Evolutionary conservation across 1,140 invertebrate species (phyloP).

Genomic region (Microplitis demolitor): DNA sequence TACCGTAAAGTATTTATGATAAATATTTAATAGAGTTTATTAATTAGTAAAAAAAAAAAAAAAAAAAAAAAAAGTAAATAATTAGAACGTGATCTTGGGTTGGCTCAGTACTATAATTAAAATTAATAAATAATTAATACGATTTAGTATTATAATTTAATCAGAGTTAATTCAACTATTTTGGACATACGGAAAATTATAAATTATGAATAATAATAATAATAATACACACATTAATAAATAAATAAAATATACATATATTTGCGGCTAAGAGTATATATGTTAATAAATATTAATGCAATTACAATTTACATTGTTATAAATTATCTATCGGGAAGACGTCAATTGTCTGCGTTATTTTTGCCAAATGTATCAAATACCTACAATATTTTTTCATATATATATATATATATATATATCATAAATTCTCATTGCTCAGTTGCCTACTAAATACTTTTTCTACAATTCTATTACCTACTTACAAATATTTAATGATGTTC

Average conservation of each 20-base stretch:
- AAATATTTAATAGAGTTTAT: background rate
- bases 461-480: too few relatives aligned
- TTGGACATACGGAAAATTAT: slow-evolving; percentile 40
- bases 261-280: slow-evolving; percentile 57
- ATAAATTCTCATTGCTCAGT: too few relatives aligned
- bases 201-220: slow-evolving; percentile 29
- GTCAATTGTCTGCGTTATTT: too few relatives aligned
- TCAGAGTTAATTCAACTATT: slow-evolving; percentile 56
- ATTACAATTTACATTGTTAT: slow-evolving; percentile 62
- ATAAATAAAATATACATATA: slow-evolving; percentile 50
- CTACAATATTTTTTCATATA: too few relatives aligned
- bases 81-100: slow-evolving; percentile 44
- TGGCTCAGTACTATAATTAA: slow-evolving; percentile 50
- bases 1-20: background rate
- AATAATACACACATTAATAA: background rate
- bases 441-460: too few relatives aligned
- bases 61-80: slow-evolving; percentile 23
- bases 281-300: slow-evolving; percentile 56
- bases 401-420: too few relatives aligned
- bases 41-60: slow-evolving; percentile 31
- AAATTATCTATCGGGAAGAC: slow-evolving; percentile 38
- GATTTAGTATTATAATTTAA: slow-evolving; percentile 61
- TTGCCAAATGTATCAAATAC: too few relatives aligned
- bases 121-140: slow-evolving; percentile 26
- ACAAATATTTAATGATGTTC: too few relatives aligned